phyloP scores from a whole-genome alignment of 2,113 vertebrate genomes.

The Oreochromis niloticus region DNA sequence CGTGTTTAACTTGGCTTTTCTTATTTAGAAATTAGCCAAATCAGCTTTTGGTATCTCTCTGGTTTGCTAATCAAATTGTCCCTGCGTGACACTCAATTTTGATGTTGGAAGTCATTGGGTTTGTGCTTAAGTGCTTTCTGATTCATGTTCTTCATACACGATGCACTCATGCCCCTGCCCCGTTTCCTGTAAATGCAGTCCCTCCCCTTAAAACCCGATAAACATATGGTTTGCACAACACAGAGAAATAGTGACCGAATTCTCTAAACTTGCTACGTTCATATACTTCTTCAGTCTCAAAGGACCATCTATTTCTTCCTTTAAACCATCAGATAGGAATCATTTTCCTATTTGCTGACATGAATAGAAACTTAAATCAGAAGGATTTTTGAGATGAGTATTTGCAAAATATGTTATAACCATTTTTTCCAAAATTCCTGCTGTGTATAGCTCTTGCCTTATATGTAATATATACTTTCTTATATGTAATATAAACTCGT shows the following conservation, averaged over 20 bases:
- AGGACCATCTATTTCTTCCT: not conserved
- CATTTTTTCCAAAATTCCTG: not conserved
- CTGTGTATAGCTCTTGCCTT: not conserved
- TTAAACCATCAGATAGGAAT: not conserved
- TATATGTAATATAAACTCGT: not conserved
- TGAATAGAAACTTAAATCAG: not conserved
- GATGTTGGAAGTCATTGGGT: not conserved
- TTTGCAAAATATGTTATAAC: not conserved
- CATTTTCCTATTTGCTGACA: not conserved
- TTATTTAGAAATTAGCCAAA: conserved; percentile 35
- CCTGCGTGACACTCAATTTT: not conserved
- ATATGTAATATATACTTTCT: not conserved
- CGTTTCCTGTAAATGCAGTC: not conserved
- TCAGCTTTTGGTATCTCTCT: conserved; percentile 14
- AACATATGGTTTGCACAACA: not conserved
- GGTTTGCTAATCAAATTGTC: conserved; percentile 8
- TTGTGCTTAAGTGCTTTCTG: not conserved
- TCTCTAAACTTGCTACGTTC: not conserved
- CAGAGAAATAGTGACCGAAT: not conserved
- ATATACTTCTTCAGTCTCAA: not conserved
- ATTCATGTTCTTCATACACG: not conserved
- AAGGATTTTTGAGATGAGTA: not conserved
- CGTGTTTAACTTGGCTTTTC: not conserved
- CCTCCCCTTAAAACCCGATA: not conserved
- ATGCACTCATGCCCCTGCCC: not conserved